phyloP scores from a whole-genome alignment of 2,113 vertebrate genomes.

The Anguilla japonica region DNA sequence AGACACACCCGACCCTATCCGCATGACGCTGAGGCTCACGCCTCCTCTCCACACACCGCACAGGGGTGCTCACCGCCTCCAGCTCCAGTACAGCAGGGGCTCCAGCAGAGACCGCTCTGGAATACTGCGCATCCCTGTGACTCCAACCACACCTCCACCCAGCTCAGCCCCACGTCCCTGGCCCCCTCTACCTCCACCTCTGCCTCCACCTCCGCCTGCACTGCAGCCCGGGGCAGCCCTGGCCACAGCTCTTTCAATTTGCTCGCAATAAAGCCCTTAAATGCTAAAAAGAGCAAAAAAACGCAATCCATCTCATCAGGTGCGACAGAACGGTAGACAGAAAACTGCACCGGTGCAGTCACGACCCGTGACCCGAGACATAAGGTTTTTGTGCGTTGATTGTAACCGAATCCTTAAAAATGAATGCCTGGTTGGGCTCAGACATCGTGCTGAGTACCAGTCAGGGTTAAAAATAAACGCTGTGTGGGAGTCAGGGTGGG shows the following conservation, averaged over 20 bases:
- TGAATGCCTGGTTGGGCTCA: constrained; percentile 18
- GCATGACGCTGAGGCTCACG: not conserved
- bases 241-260: not conserved
- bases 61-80: not conserved
- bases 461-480: constrained; percentile 44
- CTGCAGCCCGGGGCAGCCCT: not conserved
- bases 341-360: not conserved
- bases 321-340: not conserved
- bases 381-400: not conserved
- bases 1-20: not conserved
- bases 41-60: not conserved
- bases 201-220: not conserved
- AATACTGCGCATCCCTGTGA: not conserved
- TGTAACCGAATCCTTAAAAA: constrained; percentile 38
- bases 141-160: not conserved
- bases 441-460: not conserved
- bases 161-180: not conserved
- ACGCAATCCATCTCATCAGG: not conserved
- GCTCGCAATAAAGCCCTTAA: not conserved
- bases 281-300: not conserved
- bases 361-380: constrained; percentile 18
- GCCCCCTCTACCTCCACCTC: not conserved
- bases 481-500: not conserved
- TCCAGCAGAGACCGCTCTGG: not conserved
- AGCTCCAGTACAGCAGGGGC: not conserved